phyloP scores from a whole-genome alignment of 1,140 invertebrate species.

The Leptestheria dahalacensis region DNA sequence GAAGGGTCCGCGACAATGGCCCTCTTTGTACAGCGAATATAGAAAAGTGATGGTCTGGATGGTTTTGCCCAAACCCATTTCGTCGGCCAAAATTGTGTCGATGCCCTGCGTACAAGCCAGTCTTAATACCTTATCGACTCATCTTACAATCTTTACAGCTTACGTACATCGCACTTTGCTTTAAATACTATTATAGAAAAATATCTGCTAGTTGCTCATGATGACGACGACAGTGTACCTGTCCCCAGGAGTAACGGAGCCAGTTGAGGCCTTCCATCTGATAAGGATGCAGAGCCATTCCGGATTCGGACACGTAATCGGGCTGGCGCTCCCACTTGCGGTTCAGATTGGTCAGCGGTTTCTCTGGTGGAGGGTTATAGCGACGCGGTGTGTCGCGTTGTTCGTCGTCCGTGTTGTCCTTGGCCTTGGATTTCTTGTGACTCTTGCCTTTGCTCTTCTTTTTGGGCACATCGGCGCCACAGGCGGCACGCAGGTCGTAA shows the following conservation, averaged over 20 bases:
- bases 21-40: conserved; percentile 96
- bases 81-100: conserved; percentile 95
- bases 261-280: conserved; percentile 88
- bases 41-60: conserved; percentile 98
- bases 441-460: conserved; percentile 42
- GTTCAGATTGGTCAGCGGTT: conserved; percentile 75
- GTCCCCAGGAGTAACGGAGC: conserved; percentile 92
- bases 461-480: conserved; percentile 47
- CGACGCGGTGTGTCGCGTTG: conserved; percentile 29
- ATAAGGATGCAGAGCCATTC: conserved; percentile 84
- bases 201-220: too few species aligned
- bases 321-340: conserved; percentile 94
- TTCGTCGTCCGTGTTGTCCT: conserved; percentile 21
- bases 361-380: conserved; percentile 78
- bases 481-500: conserved; percentile 49
- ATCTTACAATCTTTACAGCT: too few species aligned
- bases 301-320: conserved; percentile 57
- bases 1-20: conserved; percentile 95
- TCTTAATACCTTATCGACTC: too few species aligned
- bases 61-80: conserved; percentile 99
- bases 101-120: conserved; percentile 56
- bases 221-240: too few species aligned
- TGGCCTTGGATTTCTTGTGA: conserved; percentile 31
- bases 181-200: too few species aligned
- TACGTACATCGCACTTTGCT: too few species aligned